Base-by-base conservation (phyloP, 2,797 vertebrate species). In the Anabacerthia variegaticeps region DNA sequence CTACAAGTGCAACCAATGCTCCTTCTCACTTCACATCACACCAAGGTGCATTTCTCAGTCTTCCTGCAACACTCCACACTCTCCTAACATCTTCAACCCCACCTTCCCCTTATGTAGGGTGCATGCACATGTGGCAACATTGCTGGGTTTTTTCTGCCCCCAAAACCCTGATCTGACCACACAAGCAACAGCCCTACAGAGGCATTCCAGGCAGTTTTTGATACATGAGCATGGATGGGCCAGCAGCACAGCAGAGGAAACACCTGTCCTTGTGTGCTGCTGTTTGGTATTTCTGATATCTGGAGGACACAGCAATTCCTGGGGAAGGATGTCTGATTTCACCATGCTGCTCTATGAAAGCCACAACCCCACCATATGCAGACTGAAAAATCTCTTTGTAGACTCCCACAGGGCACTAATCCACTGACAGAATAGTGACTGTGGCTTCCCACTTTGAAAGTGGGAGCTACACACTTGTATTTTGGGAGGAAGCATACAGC, bases 111-210 rank as follows among this genome's bases (percentile, higher is more conserved):
- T 12, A 10, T 1, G 0, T 28, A 24, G 27, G 5, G 26, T 18
- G n/a, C 2, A 0, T 12, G 18, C 15, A 44, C 0, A 0, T n/a
- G 18, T 0, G 0, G 16, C 0, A 0, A 34, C 5, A 5, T 8
- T 4, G 1, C 6, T 4, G 18, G 14, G 1, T 4, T 34, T 67
- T 20, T 67, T 23, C 2, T 6, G 23, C 49, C 21, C 49, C 23
- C 51, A 22, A 71, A 94, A 37, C 26, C 23, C 26, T 43, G 14
- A 32, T 34, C 27, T 55, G 28, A 32, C 16, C 1, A 2, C 22
- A 49, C 39, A 13, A 84, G 22, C 7, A n/a, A 27, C 8, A 54
- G 43, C 32, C 19, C 32, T 44, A 37, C 13, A 39, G 39, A 58
- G 49, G 24, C 14, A 36, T 17, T 23, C 23, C 2, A 2, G 12